Evolutionary conservation across 1,140 invertebrate species (phyloP).

Genomic region (Colletes gigas): DNA sequence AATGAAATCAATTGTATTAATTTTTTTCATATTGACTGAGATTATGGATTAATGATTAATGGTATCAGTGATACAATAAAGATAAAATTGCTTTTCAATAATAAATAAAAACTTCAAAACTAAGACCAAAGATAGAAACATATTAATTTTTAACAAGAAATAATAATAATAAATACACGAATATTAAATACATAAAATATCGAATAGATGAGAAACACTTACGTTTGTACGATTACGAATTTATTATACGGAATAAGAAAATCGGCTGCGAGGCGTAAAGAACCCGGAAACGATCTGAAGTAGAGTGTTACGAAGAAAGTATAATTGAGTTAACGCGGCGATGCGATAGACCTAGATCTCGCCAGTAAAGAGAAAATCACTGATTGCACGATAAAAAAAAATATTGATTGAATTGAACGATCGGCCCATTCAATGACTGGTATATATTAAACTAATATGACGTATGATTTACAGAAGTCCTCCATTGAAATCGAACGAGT

Average conservation of each 20-base stretch:
- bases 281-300: constrained; percentile 30
- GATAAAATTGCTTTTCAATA: neutral
- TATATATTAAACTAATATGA: neutral
- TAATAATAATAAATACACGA: neutral
- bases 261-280: neutral
- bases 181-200: neutral
- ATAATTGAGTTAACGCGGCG: constrained; percentile 40
- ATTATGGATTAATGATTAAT: neutral
- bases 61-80: neutral
- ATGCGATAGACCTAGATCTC: constrained; percentile 47
- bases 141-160: neutral
- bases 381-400: neutral
- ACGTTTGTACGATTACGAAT: neutral
- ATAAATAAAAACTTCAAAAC: neutral
- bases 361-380: constrained; percentile 19
- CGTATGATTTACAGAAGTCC: neutral
- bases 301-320: constrained; percentile 56
- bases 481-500: neutral
- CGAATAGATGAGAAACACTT: neutral
- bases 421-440: neutral
- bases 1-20: too few species aligned
- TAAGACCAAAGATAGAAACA: neutral
- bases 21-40: neutral
- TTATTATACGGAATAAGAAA: neutral
- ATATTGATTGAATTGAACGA: neutral